Evolutionary conservation across 2,888 invertebrate species (phyloP).

Genomic region (Microctonus aethiopoides): DNA sequence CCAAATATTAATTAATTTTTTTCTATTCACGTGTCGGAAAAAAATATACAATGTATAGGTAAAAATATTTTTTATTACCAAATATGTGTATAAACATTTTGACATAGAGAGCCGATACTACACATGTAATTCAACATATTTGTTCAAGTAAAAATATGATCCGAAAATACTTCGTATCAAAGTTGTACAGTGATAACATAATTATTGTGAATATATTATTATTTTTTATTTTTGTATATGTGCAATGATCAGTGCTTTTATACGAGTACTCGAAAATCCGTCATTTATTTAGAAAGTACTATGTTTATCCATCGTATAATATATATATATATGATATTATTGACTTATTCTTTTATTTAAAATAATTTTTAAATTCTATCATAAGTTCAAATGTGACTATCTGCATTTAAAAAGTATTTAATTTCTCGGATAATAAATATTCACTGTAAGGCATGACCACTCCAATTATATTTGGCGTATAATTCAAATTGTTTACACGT

Average conservation of each 20-base stretch:
- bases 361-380: background rate
- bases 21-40: background rate
- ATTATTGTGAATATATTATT: background rate
- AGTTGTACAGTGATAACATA: background rate
- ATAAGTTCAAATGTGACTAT: too few species aligned
- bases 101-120: background rate
- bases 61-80: background rate
- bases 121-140: background rate
- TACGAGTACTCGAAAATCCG: background rate
- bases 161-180: background rate
- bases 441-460: too few species aligned
- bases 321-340: too few species aligned
- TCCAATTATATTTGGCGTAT: too few species aligned
- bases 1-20: too few species aligned
- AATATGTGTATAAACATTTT: background rate
- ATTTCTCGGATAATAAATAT: too few species aligned
- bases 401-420: too few species aligned
- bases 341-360: background rate
- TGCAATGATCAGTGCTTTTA: too few species aligned
- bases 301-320: too few species aligned
- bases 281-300: background rate
- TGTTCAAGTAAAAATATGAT: slow-evolving; percentile 1
- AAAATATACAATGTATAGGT: background rate
- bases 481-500: background rate
- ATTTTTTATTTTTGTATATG: too few species aligned